Evolutionary conservation across 1,140 invertebrate species (phyloP), one percentile per base, ranked within the genome.

Genomic region (Aphidius gifuensis): DNA sequence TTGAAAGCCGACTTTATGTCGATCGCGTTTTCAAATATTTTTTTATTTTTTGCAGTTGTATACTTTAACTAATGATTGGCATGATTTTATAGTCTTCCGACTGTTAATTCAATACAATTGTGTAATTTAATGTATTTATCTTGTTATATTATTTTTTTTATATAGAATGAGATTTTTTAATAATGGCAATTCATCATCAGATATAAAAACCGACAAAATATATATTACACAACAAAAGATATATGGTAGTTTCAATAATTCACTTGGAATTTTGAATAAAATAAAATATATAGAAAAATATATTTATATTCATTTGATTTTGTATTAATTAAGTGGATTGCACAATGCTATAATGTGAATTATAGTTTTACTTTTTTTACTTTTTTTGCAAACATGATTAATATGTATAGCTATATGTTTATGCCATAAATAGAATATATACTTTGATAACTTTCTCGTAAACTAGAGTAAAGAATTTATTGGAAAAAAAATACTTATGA

Each of bases 361-460:
- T 16, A 16, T 16, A 16, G 16, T 16, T 39, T 39, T 53, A 39
- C n/a, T 38, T 9, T 9, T 9, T 23, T 23, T 50, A 32, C 23
- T 51, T 39, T 16, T 16, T 32, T 32, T 32, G 23, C 23, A 32
- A 32, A 32, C 23, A 32, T 39, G 50, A 39, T 53, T 42, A 53
- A 39, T 53, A 53, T 39, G 38, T 16, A 16, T 16, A 16, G 16
- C 16, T 16, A 16, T 16, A 1, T 39, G 50, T 39, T 53, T 53
- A 39, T 39, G 50, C 32, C 38, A 53, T 23, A 53, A 23, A 11
- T 38, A 61, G 43, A 54, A 44, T 16, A 58, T 47, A 32, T 49
- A 50, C 54, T 63, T 63, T 55, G 61, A 55, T 63, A 63, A 63
- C 61, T 63, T 63, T 63, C 61, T 58, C 61, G 61, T 54, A 63